phyloP scores from a whole-genome alignment of 2,888 invertebrate species.

The Pristionchus arcanus region DNA sequence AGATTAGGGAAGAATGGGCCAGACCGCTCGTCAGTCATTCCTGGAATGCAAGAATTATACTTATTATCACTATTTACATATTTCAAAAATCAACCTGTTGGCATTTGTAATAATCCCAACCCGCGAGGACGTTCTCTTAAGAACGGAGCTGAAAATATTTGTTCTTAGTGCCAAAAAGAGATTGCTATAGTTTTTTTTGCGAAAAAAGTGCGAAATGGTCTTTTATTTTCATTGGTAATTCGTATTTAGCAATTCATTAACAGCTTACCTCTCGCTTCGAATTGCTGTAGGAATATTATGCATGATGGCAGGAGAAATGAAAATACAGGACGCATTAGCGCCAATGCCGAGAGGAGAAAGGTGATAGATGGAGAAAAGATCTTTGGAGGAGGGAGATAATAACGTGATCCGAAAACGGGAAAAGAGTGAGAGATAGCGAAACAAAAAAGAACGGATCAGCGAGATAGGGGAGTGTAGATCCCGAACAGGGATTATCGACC shows the following conservation, averaged over 20 bases:
- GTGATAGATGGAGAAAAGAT: neutral
- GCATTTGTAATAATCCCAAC: slow-evolving; percentile 70
- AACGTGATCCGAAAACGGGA: slow-evolving; percentile 15
- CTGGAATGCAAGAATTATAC: slow-evolving; percentile 47
- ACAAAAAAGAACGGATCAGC: slow-evolving; percentile 21
- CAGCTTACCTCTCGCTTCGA: slow-evolving; percentile 17
- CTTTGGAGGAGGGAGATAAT: neutral
- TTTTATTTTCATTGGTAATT: neutral
- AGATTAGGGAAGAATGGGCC: slow-evolving; percentile 73
- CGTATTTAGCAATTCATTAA: neutral
- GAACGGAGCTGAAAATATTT: slow-evolving; percentile 65
- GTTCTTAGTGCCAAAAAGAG: too few species aligned
- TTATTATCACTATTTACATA: neutral
- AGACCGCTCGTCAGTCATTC: slow-evolving; percentile 75
- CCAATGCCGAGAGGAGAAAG: neutral
- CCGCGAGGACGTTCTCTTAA: slow-evolving; percentile 72
- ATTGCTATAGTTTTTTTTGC: too few species aligned
- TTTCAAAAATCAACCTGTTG: slow-evolving; percentile 59
- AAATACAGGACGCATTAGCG: neutral
- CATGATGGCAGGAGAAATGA: neutral
- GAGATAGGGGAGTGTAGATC: neutral
- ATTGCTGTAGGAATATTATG: neutral
- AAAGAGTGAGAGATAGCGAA: neutral
- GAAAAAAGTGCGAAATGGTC: neutral
- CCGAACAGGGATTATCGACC: neutral